Evolutionary conservation across 2,113 vertebrate species (phyloP).

Genomic region (Pristiophorus japonicus): DNA sequence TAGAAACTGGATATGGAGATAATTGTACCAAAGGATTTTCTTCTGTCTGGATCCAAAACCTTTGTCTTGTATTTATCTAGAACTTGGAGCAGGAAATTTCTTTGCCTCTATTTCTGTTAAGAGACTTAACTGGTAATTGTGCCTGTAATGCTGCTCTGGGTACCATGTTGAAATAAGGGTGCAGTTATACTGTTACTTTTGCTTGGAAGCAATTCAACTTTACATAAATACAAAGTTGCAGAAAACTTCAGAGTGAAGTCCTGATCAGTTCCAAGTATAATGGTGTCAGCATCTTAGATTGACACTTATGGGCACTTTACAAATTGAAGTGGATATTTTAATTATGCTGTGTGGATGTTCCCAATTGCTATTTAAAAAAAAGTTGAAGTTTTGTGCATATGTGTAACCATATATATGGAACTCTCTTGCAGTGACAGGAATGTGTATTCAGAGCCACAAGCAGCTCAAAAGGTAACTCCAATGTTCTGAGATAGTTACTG

Average conservation of each 20-base stretch:
- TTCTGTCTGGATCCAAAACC: not conserved
- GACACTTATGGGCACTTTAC: conserved; percentile 5
- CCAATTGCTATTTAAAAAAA: not conserved
- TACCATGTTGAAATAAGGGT: not conserved
- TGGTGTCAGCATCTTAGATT: not conserved
- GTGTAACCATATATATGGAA: not conserved
- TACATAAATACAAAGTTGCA: not conserved
- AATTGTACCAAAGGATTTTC: conserved; percentile 18
- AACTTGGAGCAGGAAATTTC: conserved; percentile 19
- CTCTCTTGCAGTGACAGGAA: not conserved
- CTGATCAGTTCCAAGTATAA: not conserved
- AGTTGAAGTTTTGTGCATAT: not conserved
- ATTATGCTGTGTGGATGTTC: not conserved
- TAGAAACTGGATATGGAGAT: not conserved
- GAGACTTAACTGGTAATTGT: too few species aligned
- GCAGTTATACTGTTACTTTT: not conserved
- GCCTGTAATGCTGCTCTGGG: too few species aligned
- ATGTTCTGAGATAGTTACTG: not conserved
- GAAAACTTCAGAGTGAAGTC: not conserved
- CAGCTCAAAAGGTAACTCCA: not conserved
- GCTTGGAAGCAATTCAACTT: not conserved
- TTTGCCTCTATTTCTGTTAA: conserved; percentile 11
- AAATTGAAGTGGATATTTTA: conserved; percentile 1
- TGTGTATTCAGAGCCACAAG: not conserved
- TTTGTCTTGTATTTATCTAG: not conserved